These are phyloP conservation scores for Megalops cyprinoides DNA, from an alignment of 2,797 vertebrate genomes.

Conservation along the genomic window DNA sequence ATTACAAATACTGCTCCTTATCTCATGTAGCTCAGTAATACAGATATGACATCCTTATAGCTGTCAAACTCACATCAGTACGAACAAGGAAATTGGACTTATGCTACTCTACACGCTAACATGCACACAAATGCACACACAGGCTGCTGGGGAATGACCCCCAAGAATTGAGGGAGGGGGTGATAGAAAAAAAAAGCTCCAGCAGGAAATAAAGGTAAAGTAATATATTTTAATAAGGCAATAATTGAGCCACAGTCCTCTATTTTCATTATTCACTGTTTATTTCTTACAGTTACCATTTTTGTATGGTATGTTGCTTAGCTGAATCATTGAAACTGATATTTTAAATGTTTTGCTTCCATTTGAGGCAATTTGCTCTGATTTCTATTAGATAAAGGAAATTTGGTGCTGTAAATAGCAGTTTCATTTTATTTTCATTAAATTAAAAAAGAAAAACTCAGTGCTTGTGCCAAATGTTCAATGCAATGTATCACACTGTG, in stretches of 20 bases:
- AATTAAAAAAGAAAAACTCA: background rate
- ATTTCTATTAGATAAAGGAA: background rate
- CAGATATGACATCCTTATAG: background rate
- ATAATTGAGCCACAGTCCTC: background rate
- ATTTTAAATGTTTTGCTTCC: background rate
- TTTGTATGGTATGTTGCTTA: background rate
- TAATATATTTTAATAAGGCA: constrained; percentile 13
- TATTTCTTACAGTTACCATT: background rate
- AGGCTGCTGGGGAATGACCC: too few species aligned
- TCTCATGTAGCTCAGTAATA: background rate
- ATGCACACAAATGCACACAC: background rate
- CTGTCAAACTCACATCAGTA: background rate
- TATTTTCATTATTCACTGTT: background rate
- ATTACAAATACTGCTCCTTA: background rate
- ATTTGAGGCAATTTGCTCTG: background rate
- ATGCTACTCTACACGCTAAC: too few species aligned
- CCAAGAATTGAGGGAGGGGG: too few species aligned
- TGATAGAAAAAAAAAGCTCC: background rate
- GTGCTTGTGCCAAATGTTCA: background rate
- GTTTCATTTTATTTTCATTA: background rate
- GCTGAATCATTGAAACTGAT: background rate
- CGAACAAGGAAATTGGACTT: background rate
- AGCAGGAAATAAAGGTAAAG: too few species aligned
- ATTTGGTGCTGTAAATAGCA: background rate
- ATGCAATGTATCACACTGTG: background rate